A percentile compares a stretch with the other conserved stretches of the same genome.
Conservation (phyloP, 2,113 vertebrate species). For the Saccopteryx leptura region DNA sequence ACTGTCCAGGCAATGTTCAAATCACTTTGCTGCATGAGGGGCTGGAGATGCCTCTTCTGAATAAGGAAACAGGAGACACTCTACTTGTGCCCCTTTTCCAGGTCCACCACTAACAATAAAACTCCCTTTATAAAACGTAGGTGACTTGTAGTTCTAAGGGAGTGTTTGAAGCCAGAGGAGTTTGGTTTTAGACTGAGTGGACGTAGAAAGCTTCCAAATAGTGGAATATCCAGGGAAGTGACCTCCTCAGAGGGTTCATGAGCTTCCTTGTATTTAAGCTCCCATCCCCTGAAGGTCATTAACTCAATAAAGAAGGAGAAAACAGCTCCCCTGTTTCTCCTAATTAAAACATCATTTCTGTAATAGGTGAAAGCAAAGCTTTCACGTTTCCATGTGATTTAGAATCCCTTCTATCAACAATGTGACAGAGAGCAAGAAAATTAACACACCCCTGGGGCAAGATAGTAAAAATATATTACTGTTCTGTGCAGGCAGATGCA, state of each 20-base stretch:
- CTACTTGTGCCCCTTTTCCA: neutral
- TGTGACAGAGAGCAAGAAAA: conserved; percentile 59
- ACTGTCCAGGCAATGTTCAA: neutral
- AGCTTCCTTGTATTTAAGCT: conserved; percentile 33
- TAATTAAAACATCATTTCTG: conserved; percentile 72
- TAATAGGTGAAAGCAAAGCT: conserved; percentile 59
- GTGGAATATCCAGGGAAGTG: neutral
- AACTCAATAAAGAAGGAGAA: conserved; percentile 40
- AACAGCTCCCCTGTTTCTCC: conserved; percentile 27
- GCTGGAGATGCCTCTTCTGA: neutral
- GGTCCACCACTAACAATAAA: neutral
- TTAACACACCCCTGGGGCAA: conserved; percentile 61
- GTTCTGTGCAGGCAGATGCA: neutral
- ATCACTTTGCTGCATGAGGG: neutral
- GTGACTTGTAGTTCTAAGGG: neutral
- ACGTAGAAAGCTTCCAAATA: neutral
- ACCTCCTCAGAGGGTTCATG: neutral
- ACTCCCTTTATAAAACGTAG: neutral
- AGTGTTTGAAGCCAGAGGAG: neutral
- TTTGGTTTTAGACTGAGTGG: neutral
- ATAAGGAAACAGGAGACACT: neutral
- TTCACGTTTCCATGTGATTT: conserved; percentile 62
- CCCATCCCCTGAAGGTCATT: conserved; percentile 5
- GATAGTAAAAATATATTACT: conserved; percentile 61
- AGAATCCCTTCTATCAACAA: conserved; percentile 70